A percentile compares a stretch with the other conserved stretches of the same genome.
phyloP scores from a whole-genome alignment of 2,113 vertebrate species.

The Corythornis vintsioides region DNA sequence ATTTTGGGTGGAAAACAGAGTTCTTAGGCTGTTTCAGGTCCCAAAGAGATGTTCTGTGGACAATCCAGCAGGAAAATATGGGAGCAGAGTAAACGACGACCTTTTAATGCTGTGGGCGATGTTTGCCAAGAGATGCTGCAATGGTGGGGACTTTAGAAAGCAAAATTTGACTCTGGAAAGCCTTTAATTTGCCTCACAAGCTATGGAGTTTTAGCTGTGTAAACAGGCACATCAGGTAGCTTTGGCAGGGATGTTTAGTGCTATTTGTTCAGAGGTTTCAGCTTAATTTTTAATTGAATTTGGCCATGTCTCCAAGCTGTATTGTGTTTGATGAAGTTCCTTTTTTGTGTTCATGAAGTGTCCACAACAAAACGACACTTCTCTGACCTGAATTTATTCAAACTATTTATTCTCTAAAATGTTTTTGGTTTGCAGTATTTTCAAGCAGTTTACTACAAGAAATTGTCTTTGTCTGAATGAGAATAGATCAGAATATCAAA shows the following conservation, averaged over 20 bases:
- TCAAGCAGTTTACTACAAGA: neutral
- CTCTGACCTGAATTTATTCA: neutral
- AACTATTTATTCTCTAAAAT: neutral
- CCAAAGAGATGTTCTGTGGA: neutral
- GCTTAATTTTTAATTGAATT: neutral
- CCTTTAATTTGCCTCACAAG: neutral
- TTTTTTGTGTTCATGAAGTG: neutral
- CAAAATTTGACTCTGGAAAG: neutral
- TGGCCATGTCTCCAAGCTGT: neutral
- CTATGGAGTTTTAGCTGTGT: neutral
- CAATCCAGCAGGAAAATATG: neutral
- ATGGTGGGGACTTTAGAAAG: neutral
- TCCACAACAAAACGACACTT: neutral
- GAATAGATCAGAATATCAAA: neutral
- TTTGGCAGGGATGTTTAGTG: neutral
- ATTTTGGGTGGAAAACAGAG: neutral
- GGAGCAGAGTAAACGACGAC: fast-evolving
- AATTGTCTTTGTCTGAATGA: neutral
- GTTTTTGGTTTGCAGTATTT: neutral
- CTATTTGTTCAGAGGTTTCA: neutral
- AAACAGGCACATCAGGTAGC: neutral
- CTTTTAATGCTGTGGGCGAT: neutral
- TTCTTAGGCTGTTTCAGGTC: constrained; percentile 8
- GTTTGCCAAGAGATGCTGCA: neutral
- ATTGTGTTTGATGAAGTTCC: neutral